Evolutionary conservation across 1,140 invertebrate species (phyloP), one percentile per base, ranked within the genome.

Genomic region (Brachionus manjavacas): DNA sequence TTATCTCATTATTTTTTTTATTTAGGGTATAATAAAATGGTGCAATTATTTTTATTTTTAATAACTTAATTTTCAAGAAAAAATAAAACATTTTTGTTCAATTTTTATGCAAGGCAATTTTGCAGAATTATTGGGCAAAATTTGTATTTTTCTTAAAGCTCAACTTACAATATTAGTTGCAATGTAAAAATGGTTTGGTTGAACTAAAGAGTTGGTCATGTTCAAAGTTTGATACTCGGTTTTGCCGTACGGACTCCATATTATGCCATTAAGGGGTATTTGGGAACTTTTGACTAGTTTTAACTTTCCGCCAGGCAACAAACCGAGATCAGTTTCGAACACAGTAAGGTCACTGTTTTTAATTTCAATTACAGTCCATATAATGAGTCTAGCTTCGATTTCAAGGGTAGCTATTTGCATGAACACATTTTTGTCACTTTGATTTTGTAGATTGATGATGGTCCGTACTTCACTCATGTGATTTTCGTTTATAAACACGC

Each of bases 241-340:
- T 28, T 60, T 81, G 7, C 79, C 79, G 64, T 35, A 64, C n/a
- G 28, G 31, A 23, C 16, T 64, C 52, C 79, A 64, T 35, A 64
- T 39, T 1, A 81, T 39, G 35, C 39, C 39, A 81, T 68, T 68
- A 0, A 81, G 20, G 7, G 60, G 2, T 28, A 68, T 68, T 81
- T 81, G 79, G 1, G 79, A 81, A 12, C 79, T 81, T 64, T 81
- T 81, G 52, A 81, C 79, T 39, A 81, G 41, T 64, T 81, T 81
- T 23, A 81, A 23, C 28, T 68, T 81, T 16, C 79, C 79, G 4
- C 79, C 79, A 4, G 79, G 79, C 12, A 81, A 64, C 16, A 81
- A 55, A 68, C 79, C 79, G 16, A 81, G 41, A 68, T 81, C 79
- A 43, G 79, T 81, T 46, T 81, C 79, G 39, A 81, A 81, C 14